A percentile compares a stretch with the other conserved stretches of the same genome.
phyloP scores from a whole-genome alignment of 2,113 vertebrate genomes.

The Chionomys nivalis region DNA sequence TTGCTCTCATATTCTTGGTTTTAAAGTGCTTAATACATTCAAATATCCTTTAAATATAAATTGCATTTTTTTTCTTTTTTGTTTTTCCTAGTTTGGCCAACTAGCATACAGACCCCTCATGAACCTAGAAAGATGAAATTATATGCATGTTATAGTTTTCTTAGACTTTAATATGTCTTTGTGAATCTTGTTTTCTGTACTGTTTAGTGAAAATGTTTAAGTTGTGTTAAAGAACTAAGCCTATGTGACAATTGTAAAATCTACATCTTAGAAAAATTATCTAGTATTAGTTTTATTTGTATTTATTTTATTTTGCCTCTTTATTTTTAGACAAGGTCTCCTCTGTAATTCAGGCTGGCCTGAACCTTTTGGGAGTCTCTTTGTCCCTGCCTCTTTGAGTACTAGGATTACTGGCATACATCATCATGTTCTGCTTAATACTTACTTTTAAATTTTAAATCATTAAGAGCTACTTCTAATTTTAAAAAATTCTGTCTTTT shows the following conservation, averaged over 20 bases:
- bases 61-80: not conserved
- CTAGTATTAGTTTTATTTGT: not conserved
- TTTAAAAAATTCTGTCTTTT: not conserved
- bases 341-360: not conserved
- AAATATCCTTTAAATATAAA: conserved; percentile 38
- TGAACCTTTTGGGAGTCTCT: not conserved
- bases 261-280: conserved; percentile 35
- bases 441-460: conserved; percentile 37
- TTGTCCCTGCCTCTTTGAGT: not conserved
- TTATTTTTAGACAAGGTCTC: not conserved
- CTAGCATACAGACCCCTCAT: conserved; percentile 20
- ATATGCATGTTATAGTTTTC: not conserved
- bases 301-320: not conserved
- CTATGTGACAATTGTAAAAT: conserved; percentile 15
- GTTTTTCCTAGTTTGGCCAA: not conserved
- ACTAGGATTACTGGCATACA: not conserved
- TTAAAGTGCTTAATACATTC: conserved; percentile 34
- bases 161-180: conserved; percentile 48
- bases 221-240: not conserved
- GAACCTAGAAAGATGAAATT: conserved; percentile 5
- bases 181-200: conserved; percentile 28
- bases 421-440: not conserved
- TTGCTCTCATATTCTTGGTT: conserved; percentile 28
- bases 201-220: conserved; percentile 4
- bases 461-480: conserved; percentile 7